Evolutionary conservation across 2,888 invertebrate genomes (phyloP).

Genomic region (Dasysyrphus tricinctus): DNA sequence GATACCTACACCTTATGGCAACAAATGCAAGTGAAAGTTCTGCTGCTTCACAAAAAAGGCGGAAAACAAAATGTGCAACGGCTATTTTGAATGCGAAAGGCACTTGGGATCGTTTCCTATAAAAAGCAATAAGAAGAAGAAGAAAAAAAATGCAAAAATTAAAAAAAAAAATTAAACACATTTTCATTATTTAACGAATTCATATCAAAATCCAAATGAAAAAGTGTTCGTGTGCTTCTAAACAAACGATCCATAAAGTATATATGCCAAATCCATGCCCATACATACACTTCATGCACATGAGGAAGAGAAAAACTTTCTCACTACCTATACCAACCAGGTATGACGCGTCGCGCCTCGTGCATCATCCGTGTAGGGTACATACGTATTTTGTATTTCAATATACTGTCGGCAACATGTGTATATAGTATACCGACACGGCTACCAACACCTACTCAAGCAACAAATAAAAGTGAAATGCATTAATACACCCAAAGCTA

Average conservation of each 20-base stretch:
- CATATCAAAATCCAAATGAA: constrained; percentile 39
- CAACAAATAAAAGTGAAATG: constrained; percentile 75
- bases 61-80: constrained; percentile 72
- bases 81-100: constrained; percentile 58
- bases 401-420: constrained; percentile 34
- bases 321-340: constrained; percentile 65
- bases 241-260: constrained; percentile 58
- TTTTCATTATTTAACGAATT: constrained; percentile 62
- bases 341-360: constrained; percentile 19
- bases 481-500: constrained; percentile 39
- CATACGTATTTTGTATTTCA: constrained; percentile 16
- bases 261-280: constrained; percentile 69
- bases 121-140: constrained; percentile 30
- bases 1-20: constrained; percentile 7
- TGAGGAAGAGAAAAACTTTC: constrained; percentile 76
- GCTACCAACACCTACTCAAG: constrained; percentile 49
- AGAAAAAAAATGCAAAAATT: background rate
- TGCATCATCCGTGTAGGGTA: background rate
- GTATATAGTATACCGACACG: constrained; percentile 22
- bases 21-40: constrained; percentile 74
- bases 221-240: constrained; percentile 57
- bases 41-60: constrained; percentile 65
- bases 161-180: too few relatives aligned
- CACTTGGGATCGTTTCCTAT: constrained; percentile 66
- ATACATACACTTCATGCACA: constrained; percentile 39